Percentiles rank a stretch among this genome's conserved stretches.
Conservation (phyloP, 1,140 invertebrate species). For the Melanaphis sacchari region DNA sequence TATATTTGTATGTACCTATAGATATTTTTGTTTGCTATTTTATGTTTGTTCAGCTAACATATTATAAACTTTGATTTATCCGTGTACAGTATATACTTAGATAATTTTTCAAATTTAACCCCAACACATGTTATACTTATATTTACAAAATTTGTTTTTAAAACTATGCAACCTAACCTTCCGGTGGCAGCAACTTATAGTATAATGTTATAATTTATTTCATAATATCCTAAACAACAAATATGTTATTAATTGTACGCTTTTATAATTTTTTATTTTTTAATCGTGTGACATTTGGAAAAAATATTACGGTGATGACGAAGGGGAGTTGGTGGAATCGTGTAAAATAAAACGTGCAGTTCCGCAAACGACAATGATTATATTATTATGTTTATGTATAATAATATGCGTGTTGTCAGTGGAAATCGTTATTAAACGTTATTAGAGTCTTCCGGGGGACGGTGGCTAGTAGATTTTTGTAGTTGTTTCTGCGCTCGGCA, state of each 20-base stretch:
- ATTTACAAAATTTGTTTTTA: neutral
- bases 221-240: neutral
- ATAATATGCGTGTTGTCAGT: constrained; percentile 27
- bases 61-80: neutral
- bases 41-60: neutral
- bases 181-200: too few species aligned
- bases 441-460: constrained; percentile 50
- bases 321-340: neutral
- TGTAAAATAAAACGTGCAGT: constrained; percentile 17
- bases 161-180: neutral
- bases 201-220: too few species aligned
- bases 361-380: neutral
- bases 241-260: neutral
- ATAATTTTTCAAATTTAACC: neutral
- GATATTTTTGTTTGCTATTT: neutral
- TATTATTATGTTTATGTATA: neutral
- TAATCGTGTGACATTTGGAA: neutral
- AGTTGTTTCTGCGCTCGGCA: constrained; percentile 26
- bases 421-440: constrained; percentile 57
- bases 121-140: neutral
- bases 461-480: constrained; percentile 22
- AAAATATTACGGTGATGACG: neutral
- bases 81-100: neutral
- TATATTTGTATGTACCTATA: neutral
- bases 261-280: neutral